Evolutionary conservation across 2,113 vertebrate genomes (phyloP), one percentile per base, ranked within the genome.

Genomic region (Castor canadensis): DNA sequence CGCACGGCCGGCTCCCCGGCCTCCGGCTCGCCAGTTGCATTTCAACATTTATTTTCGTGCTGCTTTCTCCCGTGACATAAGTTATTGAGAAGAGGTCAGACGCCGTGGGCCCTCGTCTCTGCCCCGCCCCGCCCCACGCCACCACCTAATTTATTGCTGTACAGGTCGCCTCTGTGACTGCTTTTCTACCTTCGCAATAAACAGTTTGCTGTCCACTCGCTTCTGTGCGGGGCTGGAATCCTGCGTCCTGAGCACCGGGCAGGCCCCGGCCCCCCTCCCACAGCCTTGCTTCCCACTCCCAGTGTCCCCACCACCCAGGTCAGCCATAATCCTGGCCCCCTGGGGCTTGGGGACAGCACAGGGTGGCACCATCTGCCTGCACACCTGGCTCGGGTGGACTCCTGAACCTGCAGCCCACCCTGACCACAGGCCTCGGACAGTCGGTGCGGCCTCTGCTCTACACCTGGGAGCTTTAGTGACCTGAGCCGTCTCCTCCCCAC

Each of bases 21-120:
- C 95, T 95, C 96, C 94, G 95, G 97, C 96, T 97, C 92, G 95
- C 97, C 98, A 98, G 98, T 98, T 98, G 97, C 98, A 99, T 98
- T 99, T 99, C 98, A 98, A 98, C 99, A 99, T 99, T 99, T 99
- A 99, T 99, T 99, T 98, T 99, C 99, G 98, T 99, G 98, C 98
- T 99, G 99, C 98, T 99, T 98, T 98, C 97, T 95, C 97, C 97
- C 97, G 96, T 98, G 98, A 98, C 98, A 98, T 99, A 99, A 99
- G 99, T 99, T 99, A 99, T 99, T 99, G 98, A 98, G 91, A 97
- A 98, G 98, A 98, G 99, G 99, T 98, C 98, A 98, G 98, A 97
- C 97, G 97, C 98, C 98, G 98, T 98, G 98, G 98, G 98, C 99
- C 98, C 98, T 96, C 87, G 92, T 97, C 96, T 97, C 98, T 98